Conservation (phyloP, 2,113 vertebrate genomes). For the Cyphomyrus plagiostoma region DNA sequence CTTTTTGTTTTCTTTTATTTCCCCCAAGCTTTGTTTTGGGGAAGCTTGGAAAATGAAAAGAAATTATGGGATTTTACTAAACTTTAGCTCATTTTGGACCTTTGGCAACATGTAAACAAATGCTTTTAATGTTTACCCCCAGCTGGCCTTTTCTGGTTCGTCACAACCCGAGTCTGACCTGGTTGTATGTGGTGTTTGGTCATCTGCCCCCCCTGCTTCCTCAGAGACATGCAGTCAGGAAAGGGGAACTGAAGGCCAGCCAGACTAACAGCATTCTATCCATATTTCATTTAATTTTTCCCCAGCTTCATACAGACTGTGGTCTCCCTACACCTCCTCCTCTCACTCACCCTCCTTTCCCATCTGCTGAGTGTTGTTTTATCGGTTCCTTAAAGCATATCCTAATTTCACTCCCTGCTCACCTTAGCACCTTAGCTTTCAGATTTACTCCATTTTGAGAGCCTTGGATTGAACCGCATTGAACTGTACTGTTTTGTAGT, state of each 20-base stretch:
- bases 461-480: background rate
- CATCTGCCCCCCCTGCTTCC: constrained; percentile 20
- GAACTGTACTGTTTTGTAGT: background rate
- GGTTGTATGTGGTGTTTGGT: constrained; percentile 51
- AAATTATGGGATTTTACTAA: constrained; percentile 21
- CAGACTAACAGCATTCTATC: background rate
- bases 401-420: background rate
- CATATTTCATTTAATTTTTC: background rate
- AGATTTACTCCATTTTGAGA: background rate
- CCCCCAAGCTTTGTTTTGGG: background rate
- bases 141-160: constrained; percentile 12
- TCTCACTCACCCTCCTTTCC: background rate
- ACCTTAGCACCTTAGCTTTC: background rate
- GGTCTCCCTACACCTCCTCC: background rate
- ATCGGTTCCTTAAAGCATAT: background rate
- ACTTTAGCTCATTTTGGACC: constrained; percentile 35
- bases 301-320: background rate
- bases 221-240: background rate
- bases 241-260: background rate
- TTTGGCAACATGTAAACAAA: constrained; percentile 48
- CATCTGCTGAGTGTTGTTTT: background rate
- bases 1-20: constrained; percentile 51
- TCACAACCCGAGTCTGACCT: background rate
- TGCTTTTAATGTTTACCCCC: constrained; percentile 28
- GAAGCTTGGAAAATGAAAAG: constrained; percentile 17